phyloP scores from a whole-genome alignment of 2,888 invertebrate genomes.

The Anarsia innoxiella region DNA sequence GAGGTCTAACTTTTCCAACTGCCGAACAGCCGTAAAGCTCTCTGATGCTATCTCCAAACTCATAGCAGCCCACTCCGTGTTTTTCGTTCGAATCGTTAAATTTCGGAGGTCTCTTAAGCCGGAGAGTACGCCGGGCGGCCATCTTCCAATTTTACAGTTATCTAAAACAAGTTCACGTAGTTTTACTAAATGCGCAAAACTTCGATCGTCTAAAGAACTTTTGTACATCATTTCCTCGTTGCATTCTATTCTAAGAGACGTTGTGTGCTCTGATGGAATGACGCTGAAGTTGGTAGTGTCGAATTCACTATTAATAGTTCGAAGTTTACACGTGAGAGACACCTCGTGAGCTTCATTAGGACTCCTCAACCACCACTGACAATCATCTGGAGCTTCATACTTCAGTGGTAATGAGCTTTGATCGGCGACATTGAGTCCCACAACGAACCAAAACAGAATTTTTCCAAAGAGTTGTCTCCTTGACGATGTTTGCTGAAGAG shows the following conservation, averaged over 20 bases:
- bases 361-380: slow-evolving; percentile 83
- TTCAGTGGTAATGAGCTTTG: slow-evolving; percentile 66
- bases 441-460: slow-evolving; percentile 59
- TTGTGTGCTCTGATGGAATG: slow-evolving; percentile 88
- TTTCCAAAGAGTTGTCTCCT: slow-evolving; percentile 50
- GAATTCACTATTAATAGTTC: slow-evolving; percentile 90
- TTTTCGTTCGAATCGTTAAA: slow-evolving; percentile 89
- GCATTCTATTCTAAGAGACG: slow-evolving; percentile 85
- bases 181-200: slow-evolving; percentile 86
- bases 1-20: slow-evolving; percentile 88
- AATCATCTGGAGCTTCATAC: slow-evolving; percentile 91
- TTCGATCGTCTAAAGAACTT: slow-evolving; percentile 84
- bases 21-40: slow-evolving; percentile 84
- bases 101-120: slow-evolving; percentile 88
- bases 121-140: slow-evolving; percentile 86
- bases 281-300: slow-evolving; percentile 92
- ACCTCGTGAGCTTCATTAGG: slow-evolving; percentile 81
- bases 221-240: slow-evolving; percentile 87
- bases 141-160: slow-evolving; percentile 89
- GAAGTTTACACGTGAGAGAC: slow-evolving; percentile 84
- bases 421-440: slow-evolving; percentile 63
- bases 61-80: slow-evolving; percentile 88
- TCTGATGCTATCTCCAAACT: slow-evolving; percentile 87
- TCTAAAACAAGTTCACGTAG: slow-evolving; percentile 87
- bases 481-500: slow-evolving; percentile 47